These are phyloP conservation scores for Nematolebias whitei DNA, from an alignment of 2,113 vertebrate genomes.

Conservation along the genomic window DNA sequence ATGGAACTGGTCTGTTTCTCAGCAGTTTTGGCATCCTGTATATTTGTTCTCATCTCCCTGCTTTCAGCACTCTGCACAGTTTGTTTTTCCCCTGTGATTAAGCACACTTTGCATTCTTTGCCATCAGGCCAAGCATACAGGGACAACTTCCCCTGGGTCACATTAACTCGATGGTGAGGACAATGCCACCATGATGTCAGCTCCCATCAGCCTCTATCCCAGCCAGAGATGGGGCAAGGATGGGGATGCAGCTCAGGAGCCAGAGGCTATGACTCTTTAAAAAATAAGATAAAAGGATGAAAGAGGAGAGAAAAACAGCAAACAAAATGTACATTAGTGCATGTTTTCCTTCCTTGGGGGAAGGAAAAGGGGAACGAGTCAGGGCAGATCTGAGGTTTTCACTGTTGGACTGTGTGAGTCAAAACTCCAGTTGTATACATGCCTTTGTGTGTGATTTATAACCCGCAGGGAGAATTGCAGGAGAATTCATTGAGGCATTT, in stretches of 20 bases:
- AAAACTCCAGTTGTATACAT: constrained; percentile 43
- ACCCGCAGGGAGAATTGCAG: constrained; percentile 32
- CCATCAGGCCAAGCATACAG: constrained; percentile 59
- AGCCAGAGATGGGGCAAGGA: constrained; percentile 28
- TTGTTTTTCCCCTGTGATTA: constrained; percentile 3
- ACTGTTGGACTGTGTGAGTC: constrained; percentile 49
- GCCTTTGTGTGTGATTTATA: constrained; percentile 37
- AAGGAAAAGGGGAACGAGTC: constrained; percentile 50
- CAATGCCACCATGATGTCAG: constrained; percentile 74
- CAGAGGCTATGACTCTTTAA: constrained; percentile 64
- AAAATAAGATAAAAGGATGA: constrained; percentile 58
- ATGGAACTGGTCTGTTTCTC: constrained; percentile 20
- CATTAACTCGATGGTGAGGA: constrained; percentile 70
- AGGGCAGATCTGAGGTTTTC: constrained; percentile 63
- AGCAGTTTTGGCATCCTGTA: neutral
- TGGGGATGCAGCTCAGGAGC: constrained; percentile 38
- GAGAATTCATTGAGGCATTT: constrained; percentile 49
- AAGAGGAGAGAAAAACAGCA: constrained; percentile 51
- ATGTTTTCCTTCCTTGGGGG: constrained; percentile 55
- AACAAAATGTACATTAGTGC: constrained; percentile 38
- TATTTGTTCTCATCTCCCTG: constrained; percentile 30
- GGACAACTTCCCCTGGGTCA: constrained; percentile 62
- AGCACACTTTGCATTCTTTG: constrained; percentile 52
- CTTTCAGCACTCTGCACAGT: constrained; percentile 7
- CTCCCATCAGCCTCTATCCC: constrained; percentile 71